phyloP scores from a whole-genome alignment of 1,140 invertebrate species.

The Oreohelix idahoensis region DNA sequence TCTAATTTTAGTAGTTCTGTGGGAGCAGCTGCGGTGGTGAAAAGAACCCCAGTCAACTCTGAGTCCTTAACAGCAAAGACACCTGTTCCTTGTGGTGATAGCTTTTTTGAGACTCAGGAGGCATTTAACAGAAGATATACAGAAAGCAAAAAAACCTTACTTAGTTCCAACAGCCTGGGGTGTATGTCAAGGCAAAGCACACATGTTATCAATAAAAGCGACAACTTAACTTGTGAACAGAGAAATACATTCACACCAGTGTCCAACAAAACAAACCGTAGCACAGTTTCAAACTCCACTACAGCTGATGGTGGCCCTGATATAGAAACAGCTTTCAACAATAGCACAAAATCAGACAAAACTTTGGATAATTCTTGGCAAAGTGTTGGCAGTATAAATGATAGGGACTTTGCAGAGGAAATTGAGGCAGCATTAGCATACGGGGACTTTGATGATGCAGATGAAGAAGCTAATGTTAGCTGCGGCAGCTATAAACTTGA shows the following conservation, averaged over 20 bases:
- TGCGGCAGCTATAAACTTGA: not conserved
- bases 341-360: not conserved
- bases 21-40: not conserved
- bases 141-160: conserved; percentile 45
- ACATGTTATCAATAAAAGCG: not conserved
- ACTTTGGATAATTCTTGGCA: not conserved
- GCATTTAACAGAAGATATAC: conserved; percentile 55
- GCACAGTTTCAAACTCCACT: not conserved
- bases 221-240: not conserved
- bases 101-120: conserved; percentile 66
- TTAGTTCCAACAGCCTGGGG: not conserved
- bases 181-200: not conserved
- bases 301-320: not conserved
- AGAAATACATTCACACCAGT: not conserved
- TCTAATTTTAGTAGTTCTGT: not conserved
- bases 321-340: not conserved
- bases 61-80: conserved; percentile 43
- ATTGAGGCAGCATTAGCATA: conserved; percentile 27
- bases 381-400: not conserved
- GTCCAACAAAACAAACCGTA: no score
- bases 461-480: not conserved
- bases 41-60: not conserved
- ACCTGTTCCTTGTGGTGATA: conserved; percentile 65
- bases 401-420: conserved; percentile 33
- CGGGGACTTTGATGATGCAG: conserved; percentile 8